Evolutionary conservation across 2,888 invertebrate species (phyloP).

Genomic region (Ecliptopera silaceata): DNA sequence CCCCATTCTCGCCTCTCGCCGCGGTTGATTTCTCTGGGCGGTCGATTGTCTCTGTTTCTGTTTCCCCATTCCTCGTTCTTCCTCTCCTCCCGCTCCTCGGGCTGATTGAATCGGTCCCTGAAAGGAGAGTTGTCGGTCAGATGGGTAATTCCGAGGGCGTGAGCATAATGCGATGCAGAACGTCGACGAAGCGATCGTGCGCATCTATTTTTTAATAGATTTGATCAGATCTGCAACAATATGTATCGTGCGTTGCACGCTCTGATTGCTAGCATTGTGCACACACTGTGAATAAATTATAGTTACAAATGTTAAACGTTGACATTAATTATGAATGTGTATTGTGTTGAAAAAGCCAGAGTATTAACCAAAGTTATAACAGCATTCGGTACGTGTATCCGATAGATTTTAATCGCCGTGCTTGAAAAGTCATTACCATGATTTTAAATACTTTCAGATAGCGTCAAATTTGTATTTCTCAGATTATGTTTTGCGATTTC

Average conservation of each 20-base stretch:
- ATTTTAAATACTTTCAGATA: no score
- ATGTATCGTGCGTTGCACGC: conserved; percentile 18
- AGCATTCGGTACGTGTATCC: not conserved
- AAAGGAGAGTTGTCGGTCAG: conserved; percentile 17
- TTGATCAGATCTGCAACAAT: conserved; percentile 1
- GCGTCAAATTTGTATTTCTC: no score
- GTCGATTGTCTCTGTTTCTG: conserved; percentile 36
- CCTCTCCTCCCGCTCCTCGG: conserved; percentile 56
- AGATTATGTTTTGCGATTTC: no score
- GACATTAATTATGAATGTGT: conserved; percentile 2
- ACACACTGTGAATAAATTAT: conserved; percentile 13
- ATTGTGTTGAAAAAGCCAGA: conserved; percentile 16
- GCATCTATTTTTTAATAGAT: conserved; percentile 7
- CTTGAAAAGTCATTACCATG: no score
- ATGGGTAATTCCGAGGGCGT: not conserved
- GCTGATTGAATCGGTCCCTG: conserved; percentile 53
- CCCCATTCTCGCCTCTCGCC: conserved; percentile 49
- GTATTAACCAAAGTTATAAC: not conserved
- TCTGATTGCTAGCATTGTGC: conserved; percentile 22
- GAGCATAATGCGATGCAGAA: conserved; percentile 12
- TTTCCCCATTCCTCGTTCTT: conserved; percentile 54
- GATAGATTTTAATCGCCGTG: not conserved
- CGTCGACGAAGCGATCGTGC: conserved; percentile 5
- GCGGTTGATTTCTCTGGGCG: conserved; percentile 33
- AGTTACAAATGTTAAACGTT: conserved; percentile 14